These are phyloP conservation scores for Pristionchus mayeri DNA, from an alignment of 2,888 invertebrate genomes.

Conservation along the genomic window DNA sequence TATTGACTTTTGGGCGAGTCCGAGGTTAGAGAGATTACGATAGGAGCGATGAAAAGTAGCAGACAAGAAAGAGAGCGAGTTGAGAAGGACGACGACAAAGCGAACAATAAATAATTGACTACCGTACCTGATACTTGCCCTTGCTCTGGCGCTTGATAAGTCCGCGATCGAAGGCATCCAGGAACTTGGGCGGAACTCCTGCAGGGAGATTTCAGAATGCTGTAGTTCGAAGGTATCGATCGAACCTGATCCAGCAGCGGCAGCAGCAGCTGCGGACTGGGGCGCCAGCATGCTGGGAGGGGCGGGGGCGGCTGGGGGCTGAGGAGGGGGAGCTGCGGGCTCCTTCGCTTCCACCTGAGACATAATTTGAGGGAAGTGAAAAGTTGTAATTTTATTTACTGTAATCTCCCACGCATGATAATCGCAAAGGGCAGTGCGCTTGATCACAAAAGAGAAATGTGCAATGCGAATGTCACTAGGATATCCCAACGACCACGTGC, in stretches of 20 bases:
- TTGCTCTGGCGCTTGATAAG: slow-evolving; percentile 74
- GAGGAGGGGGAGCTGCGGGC: neutral
- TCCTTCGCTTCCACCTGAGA: slow-evolving; percentile 1
- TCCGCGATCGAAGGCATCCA: slow-evolving; percentile 73
- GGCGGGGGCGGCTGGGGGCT: neutral
- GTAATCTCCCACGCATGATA: too few relatives aligned
- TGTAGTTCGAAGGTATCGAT: neutral
- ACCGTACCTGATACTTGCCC: slow-evolving; percentile 73
- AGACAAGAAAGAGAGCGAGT: neutral
- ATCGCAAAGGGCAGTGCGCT: too few relatives aligned
- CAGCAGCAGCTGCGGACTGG: neutral
- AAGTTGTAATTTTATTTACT: neutral
- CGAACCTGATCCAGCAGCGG: slow-evolving; percentile 12
- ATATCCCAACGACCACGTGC: too few relatives aligned
- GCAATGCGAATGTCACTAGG: too few relatives aligned
- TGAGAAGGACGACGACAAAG: neutral
- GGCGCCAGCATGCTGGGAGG: neutral
- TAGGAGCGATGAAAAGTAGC: neutral
- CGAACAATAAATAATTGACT: neutral
- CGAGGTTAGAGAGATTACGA: neutral
- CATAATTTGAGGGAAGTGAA: too few relatives aligned
- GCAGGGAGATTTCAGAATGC: neutral
- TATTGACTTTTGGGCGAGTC: neutral
- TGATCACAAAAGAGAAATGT: too few relatives aligned
- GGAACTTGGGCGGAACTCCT: slow-evolving; percentile 57